Evolutionary conservation across 2,888 invertebrate species (phyloP), one percentile per base, ranked within the genome.

Genomic region (Tetheella fluctuosa): DNA sequence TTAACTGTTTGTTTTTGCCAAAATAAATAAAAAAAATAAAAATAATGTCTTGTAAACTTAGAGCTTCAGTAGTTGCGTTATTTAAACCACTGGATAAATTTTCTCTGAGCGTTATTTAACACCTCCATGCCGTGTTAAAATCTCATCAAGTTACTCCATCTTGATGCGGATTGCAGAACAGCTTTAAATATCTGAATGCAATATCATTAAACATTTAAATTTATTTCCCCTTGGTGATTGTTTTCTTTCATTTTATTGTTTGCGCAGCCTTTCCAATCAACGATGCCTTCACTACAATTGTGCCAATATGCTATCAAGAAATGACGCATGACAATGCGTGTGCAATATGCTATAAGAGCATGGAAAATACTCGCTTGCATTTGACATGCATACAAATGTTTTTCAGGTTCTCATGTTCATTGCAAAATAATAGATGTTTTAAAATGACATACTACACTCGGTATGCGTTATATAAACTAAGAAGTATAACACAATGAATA

Each of bases 401-500:
- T 28, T 25, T 28, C n/a, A 15, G 54, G 61, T 73, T 71, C 74
- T 71, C 74, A 63, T 74, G 67, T 57, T 58, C 54, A 54, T 57
- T 70, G 65, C 66, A 77, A 74, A 15, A n/a, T 15, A 39, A 74
- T 68, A 69, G 61, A 69, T 69, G 67, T 61, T 68, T 76, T 70
- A 63, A 68, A 79, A n/a, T 70, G 69, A 70, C 73, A 74, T 69
- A 69, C 70, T 68, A 77, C 74, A 78, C 77, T 77, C 80, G 58
- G 76, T 73, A 77, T 65, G 59, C 28, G 75, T 86, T 88, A 81
- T 81, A 80, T 83, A 88, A 88, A 79, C 73, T 67, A 69, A 74
- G 80, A 80, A 79, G 75, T 79, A 81, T 82, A 79, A 83, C 75
- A 76, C 68, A 64, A 62, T 65, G 70, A 66, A 65, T 69, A 58